Percentiles rank a stretch among this genome's conserved stretches.
These are phyloP conservation scores for Choreutis nemorana DNA, from an alignment of 2,888 invertebrate genomes.

Conservation along the genomic window DNA sequence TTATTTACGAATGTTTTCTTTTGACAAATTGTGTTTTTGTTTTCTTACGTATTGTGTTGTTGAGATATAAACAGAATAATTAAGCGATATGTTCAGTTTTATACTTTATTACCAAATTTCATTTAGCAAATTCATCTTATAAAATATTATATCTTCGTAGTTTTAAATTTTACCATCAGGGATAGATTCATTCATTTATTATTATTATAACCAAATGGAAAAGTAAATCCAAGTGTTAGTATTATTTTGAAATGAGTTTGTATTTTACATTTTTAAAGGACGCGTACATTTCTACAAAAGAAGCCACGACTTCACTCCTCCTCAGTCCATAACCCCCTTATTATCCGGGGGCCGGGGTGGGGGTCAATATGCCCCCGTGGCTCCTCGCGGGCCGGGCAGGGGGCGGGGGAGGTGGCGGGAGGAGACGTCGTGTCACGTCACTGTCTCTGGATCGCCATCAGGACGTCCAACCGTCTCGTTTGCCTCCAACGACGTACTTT, in stretches of 20 bases:
- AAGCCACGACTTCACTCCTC: constrained; percentile 36
- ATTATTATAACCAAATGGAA: no score
- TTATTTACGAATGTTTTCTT: neutral
- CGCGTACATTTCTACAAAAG: constrained; percentile 41
- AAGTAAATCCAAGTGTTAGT: no score
- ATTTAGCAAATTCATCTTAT: no score
- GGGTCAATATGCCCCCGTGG: constrained; percentile 37
- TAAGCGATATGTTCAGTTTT: no score
- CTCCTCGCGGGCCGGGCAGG: constrained; percentile 6
- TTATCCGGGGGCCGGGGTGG: constrained; percentile 40
- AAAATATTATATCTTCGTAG: no score
- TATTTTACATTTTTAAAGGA: constrained; percentile 26
- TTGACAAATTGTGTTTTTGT: constrained; percentile 2
- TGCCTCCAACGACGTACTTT: constrained; percentile 48
- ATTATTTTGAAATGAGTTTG: no score
- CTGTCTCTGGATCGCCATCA: constrained; percentile 56
- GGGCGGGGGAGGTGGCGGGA: constrained; percentile 15
- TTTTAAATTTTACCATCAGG: no score
- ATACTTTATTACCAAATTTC: no score
- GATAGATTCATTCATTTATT: no score
- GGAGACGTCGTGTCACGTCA: constrained; percentile 48
- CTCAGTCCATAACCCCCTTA: constrained; percentile 46
- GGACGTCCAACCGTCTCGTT: constrained; percentile 49
- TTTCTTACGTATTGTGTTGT: constrained; percentile 1
- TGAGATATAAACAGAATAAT: no score